Conservation (phyloP, 2,113 vertebrate genomes). For the Grammomys surdaster region DNA sequence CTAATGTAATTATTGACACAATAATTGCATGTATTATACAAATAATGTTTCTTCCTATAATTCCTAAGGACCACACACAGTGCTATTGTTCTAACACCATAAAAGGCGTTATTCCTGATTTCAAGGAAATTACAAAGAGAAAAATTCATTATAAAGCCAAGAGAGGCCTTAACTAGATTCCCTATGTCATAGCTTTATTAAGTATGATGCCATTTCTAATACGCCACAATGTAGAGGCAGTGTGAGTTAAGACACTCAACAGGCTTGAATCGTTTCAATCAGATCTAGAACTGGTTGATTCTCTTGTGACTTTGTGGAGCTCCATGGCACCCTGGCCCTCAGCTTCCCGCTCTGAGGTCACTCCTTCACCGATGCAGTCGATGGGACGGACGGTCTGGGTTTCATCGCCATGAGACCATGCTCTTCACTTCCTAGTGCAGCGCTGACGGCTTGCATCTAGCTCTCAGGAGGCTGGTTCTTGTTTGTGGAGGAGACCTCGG, state of each 20-base stretch:
- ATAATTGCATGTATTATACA: slow-evolving; percentile 55
- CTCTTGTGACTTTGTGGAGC: slow-evolving; percentile 73
- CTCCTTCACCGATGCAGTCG: slow-evolving; percentile 40
- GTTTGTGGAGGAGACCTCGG: slow-evolving; percentile 66
- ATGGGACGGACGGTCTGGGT: slow-evolving; percentile 69
- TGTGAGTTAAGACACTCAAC: slow-evolving; percentile 50
- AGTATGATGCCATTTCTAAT: slow-evolving; percentile 68
- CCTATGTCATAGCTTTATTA: slow-evolving; percentile 67
- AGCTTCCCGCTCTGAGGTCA: slow-evolving; percentile 66
- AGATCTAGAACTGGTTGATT: slow-evolving; percentile 68
- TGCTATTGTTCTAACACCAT: slow-evolving; percentile 60
- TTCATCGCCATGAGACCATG: slow-evolving; percentile 65
- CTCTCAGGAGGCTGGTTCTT: slow-evolving; percentile 67
- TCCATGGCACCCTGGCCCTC: slow-evolving; percentile 65
- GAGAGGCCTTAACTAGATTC: slow-evolving; percentile 66
- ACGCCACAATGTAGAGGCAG: slow-evolving; percentile 28
- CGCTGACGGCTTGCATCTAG: slow-evolving; percentile 64
- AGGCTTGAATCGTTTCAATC: slow-evolving; percentile 68
- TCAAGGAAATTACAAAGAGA: slow-evolving; percentile 62
- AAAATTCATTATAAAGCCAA: slow-evolving; percentile 67
- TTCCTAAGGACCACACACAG: slow-evolving; percentile 39
- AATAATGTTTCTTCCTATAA: slow-evolving; percentile 60
- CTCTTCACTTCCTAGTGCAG: slow-evolving; percentile 70
- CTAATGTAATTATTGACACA: slow-evolving; percentile 56
- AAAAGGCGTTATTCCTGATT: slow-evolving; percentile 58